phyloP scores from a whole-genome alignment of 1,140 invertebrate genomes.

The Caerostris darwini region DNA sequence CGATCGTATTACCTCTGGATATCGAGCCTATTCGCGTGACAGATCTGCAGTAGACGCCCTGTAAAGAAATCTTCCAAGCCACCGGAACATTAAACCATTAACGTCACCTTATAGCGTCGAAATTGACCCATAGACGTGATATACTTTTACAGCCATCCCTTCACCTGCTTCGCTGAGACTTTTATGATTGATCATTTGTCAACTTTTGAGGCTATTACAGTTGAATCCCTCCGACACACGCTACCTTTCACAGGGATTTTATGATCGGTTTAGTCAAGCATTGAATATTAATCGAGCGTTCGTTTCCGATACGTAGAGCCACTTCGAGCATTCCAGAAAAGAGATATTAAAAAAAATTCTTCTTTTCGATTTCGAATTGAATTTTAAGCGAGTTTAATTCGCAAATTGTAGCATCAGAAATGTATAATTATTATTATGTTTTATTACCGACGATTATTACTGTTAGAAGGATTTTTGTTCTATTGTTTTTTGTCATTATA shows the following conservation, averaged over 20 bases:
- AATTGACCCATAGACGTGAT: constrained; percentile 1
- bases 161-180: neutral
- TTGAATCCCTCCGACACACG: neutral
- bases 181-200: constrained; percentile 8
- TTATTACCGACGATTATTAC: too few species aligned
- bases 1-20: neutral
- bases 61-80: neutral
- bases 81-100: constrained; percentile 19
- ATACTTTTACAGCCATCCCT: neutral
- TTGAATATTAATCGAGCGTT: neutral
- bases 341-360: too few species aligned
- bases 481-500: too few species aligned
- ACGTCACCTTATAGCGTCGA: neutral
- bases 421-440: too few species aligned
- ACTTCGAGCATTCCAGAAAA: too few species aligned
- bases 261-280: neutral
- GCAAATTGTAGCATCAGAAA: too few species aligned
- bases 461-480: too few species aligned
- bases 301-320: too few species aligned
- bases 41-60: neutral
- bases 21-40: neutral
- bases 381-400: too few species aligned
- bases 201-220: neutral
- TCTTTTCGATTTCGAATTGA: too few species aligned
- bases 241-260: neutral